These are phyloP conservation scores for Brotula barbata DNA, from an alignment of 2,797 vertebrate genomes.

Conservation along the genomic window DNA sequence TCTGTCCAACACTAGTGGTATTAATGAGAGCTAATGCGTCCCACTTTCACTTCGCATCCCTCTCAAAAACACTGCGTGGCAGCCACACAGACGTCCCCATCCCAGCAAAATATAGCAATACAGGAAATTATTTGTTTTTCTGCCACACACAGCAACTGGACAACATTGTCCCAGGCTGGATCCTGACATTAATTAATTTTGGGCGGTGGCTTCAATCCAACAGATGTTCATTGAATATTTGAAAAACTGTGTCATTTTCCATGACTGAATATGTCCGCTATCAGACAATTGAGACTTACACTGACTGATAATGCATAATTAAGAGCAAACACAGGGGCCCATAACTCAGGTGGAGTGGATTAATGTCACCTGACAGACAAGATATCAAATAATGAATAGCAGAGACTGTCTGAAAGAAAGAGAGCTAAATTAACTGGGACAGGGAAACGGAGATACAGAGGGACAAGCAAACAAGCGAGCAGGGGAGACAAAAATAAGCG, in stretches of 20 bases:
- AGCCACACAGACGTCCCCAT: conserved; percentile 8
- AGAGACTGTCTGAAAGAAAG: conserved; percentile 9
- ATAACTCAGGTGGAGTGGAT: conserved; percentile 26
- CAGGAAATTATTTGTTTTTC: neutral
- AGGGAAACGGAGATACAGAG: conserved; percentile 28
- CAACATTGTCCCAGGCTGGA: conserved; percentile 2
- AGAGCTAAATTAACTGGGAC: conserved; percentile 35
- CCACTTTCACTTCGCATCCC: conserved; percentile 2
- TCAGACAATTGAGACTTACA: conserved; percentile 16
- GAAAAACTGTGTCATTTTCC: conserved; percentile 19
- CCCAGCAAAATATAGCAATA: conserved; percentile 8
- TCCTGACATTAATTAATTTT: conserved; percentile 26
- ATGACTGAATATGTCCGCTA: conserved; percentile 15
- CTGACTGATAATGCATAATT: conserved; percentile 41
- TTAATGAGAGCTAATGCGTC: conserved; percentile 8
- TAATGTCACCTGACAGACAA: conserved; percentile 27
- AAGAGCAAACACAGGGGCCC: conserved; percentile 14
- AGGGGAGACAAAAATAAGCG: conserved; percentile 63
- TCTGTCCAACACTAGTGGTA: conserved; percentile 1
- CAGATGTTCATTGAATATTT: conserved; percentile 23
- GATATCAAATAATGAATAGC: neutral
- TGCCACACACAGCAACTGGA: neutral
- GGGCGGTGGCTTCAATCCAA: conserved; percentile 14
- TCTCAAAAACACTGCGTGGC: neutral
- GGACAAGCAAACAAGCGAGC: conserved; percentile 50